phyloP scores from a whole-genome alignment of 2,113 vertebrate genomes.

The Nyctereutes procyonoides region DNA sequence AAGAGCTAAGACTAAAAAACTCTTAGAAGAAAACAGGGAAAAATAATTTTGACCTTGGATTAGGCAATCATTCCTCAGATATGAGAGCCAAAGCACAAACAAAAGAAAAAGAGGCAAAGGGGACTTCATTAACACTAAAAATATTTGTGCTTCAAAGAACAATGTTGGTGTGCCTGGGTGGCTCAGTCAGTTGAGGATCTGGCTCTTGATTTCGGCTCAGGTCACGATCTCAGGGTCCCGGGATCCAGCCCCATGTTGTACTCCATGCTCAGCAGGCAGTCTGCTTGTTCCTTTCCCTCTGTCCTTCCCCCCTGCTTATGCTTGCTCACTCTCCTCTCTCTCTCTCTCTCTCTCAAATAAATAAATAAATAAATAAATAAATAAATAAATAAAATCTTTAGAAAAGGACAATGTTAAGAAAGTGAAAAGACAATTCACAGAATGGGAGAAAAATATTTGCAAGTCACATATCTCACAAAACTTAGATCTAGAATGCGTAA shows the following conservation, averaged over 20 bases:
- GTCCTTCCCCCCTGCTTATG: not conserved
- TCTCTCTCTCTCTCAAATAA: not conserved
- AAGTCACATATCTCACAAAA: not conserved
- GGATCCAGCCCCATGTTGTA: not conserved
- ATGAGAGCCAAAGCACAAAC: not conserved
- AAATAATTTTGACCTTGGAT: not conserved
- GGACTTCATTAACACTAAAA: not conserved
- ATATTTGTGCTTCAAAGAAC: not conserved
- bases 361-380: too few species aligned
- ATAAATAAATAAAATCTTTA: not conserved
- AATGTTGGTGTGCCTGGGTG: not conserved
- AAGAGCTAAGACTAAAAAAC: not conserved
- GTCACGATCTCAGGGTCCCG: not conserved
- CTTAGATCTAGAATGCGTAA: not conserved
- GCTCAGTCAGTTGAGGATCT: not conserved
- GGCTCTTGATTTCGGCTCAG: not conserved
- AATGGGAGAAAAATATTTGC: slow-evolving; percentile 6
- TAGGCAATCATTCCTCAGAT: not conserved
- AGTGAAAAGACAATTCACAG: not conserved
- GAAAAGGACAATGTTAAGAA: not conserved
- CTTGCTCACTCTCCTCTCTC: not conserved
- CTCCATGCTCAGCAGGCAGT: not conserved
- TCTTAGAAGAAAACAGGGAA: not conserved
- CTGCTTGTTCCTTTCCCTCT: not conserved
- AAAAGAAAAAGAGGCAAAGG: not conserved